phyloP scores from a whole-genome alignment of 1,140 invertebrate species.

The Drosophila pallidifrons region DNA sequence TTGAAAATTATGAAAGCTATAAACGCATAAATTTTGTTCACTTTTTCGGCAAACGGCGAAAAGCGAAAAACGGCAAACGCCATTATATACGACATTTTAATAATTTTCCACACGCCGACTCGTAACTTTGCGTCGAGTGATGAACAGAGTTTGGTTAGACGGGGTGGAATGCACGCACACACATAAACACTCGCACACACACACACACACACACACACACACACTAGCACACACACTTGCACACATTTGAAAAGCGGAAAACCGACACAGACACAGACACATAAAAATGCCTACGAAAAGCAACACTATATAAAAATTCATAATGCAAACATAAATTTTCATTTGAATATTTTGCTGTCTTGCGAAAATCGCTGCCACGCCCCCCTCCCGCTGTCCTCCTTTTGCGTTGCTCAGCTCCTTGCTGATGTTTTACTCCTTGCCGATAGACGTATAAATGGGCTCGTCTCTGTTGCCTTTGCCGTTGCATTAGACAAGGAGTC shows the following conservation, averaged over 20 bases:
- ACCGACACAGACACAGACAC: slow-evolving; percentile 57
- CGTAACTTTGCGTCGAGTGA: slow-evolving; percentile 34
- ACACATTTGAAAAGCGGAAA: slow-evolving; percentile 4
- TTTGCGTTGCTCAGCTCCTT: neutral
- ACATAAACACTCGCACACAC: slow-evolving; percentile 30
- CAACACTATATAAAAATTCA: slow-evolving; percentile 85
- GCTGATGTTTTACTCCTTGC: slow-evolving; percentile 52
- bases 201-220: slow-evolving; percentile 10
- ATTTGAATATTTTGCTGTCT: slow-evolving; percentile 84
- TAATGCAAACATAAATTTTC: slow-evolving; percentile 85
- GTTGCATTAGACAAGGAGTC: slow-evolving; percentile 47
- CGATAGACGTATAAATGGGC: slow-evolving; percentile 69
- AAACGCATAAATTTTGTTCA: slow-evolving; percentile 77
- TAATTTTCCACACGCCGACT: slow-evolving; percentile 79
- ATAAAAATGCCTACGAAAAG: slow-evolving; percentile 78
- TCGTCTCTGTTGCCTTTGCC: slow-evolving; percentile 33
- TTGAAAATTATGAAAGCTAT: slow-evolving; percentile 82
- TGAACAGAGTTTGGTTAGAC: neutral
- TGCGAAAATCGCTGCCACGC: slow-evolving; percentile 66
- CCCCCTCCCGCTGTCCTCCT: neutral
- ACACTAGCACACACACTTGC: neutral
- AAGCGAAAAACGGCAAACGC: slow-evolving; percentile 48
- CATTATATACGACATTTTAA: slow-evolving; percentile 84
- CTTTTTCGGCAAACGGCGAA: slow-evolving; percentile 29
- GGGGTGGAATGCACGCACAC: slow-evolving; percentile 17